Evolutionary conservation across 2,113 vertebrate genomes (phyloP).

Genomic region (Anser brachyrhynchus): DNA sequence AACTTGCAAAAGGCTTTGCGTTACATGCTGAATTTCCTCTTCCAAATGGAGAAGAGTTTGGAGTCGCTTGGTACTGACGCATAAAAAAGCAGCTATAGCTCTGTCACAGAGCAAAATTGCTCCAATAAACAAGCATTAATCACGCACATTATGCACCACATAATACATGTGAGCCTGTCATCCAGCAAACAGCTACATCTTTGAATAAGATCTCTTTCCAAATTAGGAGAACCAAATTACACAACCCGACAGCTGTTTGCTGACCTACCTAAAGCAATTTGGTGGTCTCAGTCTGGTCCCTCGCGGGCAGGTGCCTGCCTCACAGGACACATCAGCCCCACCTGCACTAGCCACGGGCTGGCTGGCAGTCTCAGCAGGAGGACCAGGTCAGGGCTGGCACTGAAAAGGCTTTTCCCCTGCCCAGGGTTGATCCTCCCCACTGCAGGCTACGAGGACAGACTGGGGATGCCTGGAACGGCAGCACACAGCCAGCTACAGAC

Average conservation of each 20-base stretch:
- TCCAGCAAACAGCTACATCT: conserved; percentile 49
- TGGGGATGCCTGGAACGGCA: not conserved
- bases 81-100: conserved; percentile 59
- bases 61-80: conserved; percentile 58
- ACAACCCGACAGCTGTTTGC: conserved; percentile 77
- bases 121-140: conserved; percentile 76
- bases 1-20: conserved; percentile 6
- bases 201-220: conserved; percentile 64
- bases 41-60: conserved; percentile 26
- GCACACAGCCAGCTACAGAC: not conserved
- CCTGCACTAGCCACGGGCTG: conserved; percentile 47
- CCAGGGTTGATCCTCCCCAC: not conserved
- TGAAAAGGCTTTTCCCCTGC: not conserved
- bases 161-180: conserved; percentile 74
- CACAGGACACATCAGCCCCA: conserved; percentile 56
- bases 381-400: not conserved
- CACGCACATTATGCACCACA: conserved; percentile 77
- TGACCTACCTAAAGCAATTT: conserved; percentile 77
- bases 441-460: not conserved
- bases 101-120: conserved; percentile 65
- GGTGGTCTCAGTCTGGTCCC: conserved; percentile 70
- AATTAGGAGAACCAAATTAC: conserved; percentile 75
- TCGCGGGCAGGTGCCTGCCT: conserved; percentile 73
- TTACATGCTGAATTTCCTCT: not conserved
- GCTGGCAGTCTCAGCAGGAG: not conserved